Base-by-base conservation (phyloP, 2,797 vertebrate species). In the Sebastolobus alascanus region DNA sequence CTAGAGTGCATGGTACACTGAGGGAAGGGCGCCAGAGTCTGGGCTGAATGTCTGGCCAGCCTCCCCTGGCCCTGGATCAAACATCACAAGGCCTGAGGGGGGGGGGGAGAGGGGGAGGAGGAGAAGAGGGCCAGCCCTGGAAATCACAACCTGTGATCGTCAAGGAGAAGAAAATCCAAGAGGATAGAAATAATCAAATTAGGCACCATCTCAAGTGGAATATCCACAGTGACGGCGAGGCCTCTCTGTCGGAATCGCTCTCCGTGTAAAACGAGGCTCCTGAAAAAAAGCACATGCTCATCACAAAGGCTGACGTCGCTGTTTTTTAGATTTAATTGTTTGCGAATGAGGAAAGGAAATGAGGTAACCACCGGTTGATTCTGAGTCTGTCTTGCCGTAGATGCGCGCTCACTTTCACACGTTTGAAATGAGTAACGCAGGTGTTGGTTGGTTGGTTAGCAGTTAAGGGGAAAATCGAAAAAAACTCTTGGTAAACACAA, bases 41-140 rank as follows among this genome's bases (percentile, higher is more conserved):
- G 84, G 90, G 80, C 59, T 90, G 84, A 86, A 93, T 92, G 89
- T 90, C 90, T 92, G 91, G 81, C 89, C 27, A 63, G 79, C 83
- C 87, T 92, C 90, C 90, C 84, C 90, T 94, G 93, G 91, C 90
- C 86, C 73, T 38, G 80, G 90, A 93, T 95, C 90, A 92, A 93
- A 94, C 93, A 85, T 86, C 86, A 85, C 86, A 83, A 78, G 84
- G 87, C 90, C 85, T 35, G 25, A n/a, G 68, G 83, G 66, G 56
- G 22, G 58, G 14, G 1, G 35, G 20, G 12, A 43, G 25, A 18
- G 43, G 16, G 12, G 27, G 13, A 64, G 5, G 12, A 60, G 60
- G 33, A 55, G 50, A 38, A 5, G 55, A 18, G 12, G 85, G 68
- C 50, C 66, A 63, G 68, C 74, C 66, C 80, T 88, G 77, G 79